phyloP scores from a whole-genome alignment of 2,797 vertebrate genomes.

The Telmatherina bonti region DNA sequence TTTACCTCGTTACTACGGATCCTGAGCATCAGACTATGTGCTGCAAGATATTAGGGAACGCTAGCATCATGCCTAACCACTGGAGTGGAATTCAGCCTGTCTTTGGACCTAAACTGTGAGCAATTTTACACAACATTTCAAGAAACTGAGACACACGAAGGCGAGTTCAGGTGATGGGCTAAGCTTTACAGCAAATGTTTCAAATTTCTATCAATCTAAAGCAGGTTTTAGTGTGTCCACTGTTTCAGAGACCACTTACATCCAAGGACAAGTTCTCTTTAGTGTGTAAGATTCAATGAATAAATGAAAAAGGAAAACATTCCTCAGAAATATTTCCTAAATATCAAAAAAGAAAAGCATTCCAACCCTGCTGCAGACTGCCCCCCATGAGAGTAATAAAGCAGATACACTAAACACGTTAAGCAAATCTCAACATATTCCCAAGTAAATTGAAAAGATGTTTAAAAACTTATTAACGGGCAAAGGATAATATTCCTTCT shows the following conservation, averaged over 20 bases:
- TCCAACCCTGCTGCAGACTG: constrained; percentile 42
- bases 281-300: constrained; percentile 20
- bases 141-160: constrained; percentile 35
- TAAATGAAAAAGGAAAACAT: constrained; percentile 26
- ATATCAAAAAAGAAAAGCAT: not conserved
- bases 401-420: constrained; percentile 70
- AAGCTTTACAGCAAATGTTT: constrained; percentile 15
- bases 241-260: constrained; percentile 20
- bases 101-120: constrained; percentile 34
- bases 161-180: constrained; percentile 34
- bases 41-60: constrained; percentile 67
- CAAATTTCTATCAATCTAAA: constrained; percentile 39
- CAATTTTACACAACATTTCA: constrained; percentile 40
- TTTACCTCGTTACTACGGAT: constrained; percentile 62
- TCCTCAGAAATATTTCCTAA: constrained; percentile 21
- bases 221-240: not conserved
- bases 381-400: constrained; percentile 50
- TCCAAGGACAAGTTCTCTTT: constrained; percentile 23
- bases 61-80: constrained; percentile 68
- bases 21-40: constrained; percentile 32
- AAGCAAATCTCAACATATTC: constrained; percentile 69
- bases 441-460: constrained; percentile 73
- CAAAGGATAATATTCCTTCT: constrained; percentile 78
- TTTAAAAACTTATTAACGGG: constrained; percentile 79
- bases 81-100: constrained; percentile 53